Evolutionary conservation across 2,888 invertebrate species (phyloP), one percentile per base, ranked within the genome.

Genomic region (Bellardia pandia): DNA sequence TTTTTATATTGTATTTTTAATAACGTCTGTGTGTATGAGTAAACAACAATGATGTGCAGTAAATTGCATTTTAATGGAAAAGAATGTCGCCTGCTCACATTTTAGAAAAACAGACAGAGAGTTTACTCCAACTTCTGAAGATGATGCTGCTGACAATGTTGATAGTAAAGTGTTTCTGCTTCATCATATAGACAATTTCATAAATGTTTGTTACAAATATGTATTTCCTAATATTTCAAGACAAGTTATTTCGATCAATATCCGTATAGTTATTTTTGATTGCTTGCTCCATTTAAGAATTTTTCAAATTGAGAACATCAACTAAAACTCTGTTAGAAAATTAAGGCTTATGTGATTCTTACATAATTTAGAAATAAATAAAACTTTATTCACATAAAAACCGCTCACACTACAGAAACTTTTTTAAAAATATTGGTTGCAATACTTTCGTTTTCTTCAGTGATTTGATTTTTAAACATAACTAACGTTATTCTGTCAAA

Each of bases 11-110:
- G 11, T 72, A 30, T 72, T 60, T 45, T 78, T 72, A 72, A 78
- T 66, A 78, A 68, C 60, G 69, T 78, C 42, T 79, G n/a, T 42
- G 42, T 42, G 58, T 60, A 16, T 51, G 42, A 33, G 58, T 51
- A 66, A 84, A 84, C 83, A 84, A 84, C 83, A 78, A 37, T 74
- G 80, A 78, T 77, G 72, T 81, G 81, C 72, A 84, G 72, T 72
- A 86, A 81, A 86, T 84, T 86, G 80, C 84, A 84, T 86, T 86
- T 84, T 86, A 86, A 86, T 86, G 80, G 84, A 80, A 80, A 72
- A 76, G 51, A 86, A 81, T 81, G 72, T 84, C 80, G 45, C 51
- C 48, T 68, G 16, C 30, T 68, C n/a, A 7, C 16, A 53, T 45
- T 78, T 78, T 45, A 51, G 14, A n/a, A 7, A 13, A 58, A 23